Evolutionary conservation across 2,113 vertebrate species (phyloP).

Genomic region (Scalopus aquaticus): DNA sequence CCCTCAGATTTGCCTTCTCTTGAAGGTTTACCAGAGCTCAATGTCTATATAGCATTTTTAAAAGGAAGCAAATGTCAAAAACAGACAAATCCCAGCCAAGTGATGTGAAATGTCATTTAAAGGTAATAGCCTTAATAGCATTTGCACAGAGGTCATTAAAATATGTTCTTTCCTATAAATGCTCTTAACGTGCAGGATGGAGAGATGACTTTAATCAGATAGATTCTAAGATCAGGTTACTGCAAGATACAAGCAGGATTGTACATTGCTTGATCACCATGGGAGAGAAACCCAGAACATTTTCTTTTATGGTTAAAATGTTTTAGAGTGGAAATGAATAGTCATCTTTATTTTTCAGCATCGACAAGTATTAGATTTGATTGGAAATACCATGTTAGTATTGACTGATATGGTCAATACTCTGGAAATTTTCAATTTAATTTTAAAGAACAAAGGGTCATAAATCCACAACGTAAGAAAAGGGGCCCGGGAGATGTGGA

Average conservation of each 20-base stretch:
- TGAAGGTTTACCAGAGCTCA: neutral
- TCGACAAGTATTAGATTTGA: neutral
- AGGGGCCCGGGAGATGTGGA: neutral
- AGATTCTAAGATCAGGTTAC: neutral
- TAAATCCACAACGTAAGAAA: neutral
- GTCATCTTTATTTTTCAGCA: slow-evolving; percentile 18
- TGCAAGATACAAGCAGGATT: neutral
- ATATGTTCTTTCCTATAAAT: slow-evolving; percentile 48
- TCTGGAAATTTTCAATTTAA: neutral
- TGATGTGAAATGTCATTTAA: slow-evolving; percentile 51
- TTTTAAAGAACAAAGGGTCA: neutral
- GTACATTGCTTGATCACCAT: neutral
- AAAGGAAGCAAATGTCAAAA: slow-evolving; percentile 50
- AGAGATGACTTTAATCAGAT: slow-evolving; percentile 28
- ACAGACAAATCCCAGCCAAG: slow-evolving; percentile 14
- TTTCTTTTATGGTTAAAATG: slow-evolving; percentile 4
- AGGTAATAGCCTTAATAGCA: slow-evolving; percentile 52
- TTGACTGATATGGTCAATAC: neutral
- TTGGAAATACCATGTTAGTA: no score
- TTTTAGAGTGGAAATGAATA: slow-evolving; percentile 28
- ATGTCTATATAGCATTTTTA: slow-evolving; percentile 22
- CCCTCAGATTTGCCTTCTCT: slow-evolving; percentile 1
- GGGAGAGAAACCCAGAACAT: slow-evolving; percentile 38
- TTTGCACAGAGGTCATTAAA: slow-evolving; percentile 35
- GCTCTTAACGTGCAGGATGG: neutral